phyloP scores from a whole-genome alignment of 2,888 invertebrate species.

The Stenurella melanura region DNA sequence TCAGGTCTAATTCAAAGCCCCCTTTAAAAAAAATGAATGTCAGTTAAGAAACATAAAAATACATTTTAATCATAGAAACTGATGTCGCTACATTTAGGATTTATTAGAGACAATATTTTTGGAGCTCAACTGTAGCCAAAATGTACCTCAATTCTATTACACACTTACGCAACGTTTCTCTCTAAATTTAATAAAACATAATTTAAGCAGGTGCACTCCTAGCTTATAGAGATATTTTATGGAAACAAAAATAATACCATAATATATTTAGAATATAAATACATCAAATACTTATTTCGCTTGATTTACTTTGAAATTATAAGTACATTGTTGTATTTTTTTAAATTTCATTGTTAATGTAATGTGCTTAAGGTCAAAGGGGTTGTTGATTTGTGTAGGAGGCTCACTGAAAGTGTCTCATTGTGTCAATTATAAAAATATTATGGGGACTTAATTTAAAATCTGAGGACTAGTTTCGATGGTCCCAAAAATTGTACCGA shows the following conservation, averaged over 20 bases:
- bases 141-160: background rate
- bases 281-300: background rate
- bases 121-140: background rate
- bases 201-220: conserved; percentile 11
- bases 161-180: background rate
- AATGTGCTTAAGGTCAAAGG: background rate
- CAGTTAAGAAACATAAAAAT: no score
- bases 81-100: no score
- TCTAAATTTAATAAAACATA: background rate
- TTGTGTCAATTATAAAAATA: no score
- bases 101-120: background rate
- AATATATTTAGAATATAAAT: background rate
- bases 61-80: no score
- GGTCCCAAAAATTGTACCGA: no score
- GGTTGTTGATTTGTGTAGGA: no score
- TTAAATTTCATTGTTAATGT: background rate
- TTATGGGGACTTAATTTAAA: no score
- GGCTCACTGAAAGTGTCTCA: no score
- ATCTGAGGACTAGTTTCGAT: no score
- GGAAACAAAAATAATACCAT: background rate
- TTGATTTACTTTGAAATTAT: background rate
- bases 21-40: no score
- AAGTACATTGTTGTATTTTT: background rate
- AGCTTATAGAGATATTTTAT: conserved; percentile 10
- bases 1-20: no score